Evolutionary conservation across 2,797 vertebrate species (phyloP).

Genomic region (Margarornis squamiger): DNA sequence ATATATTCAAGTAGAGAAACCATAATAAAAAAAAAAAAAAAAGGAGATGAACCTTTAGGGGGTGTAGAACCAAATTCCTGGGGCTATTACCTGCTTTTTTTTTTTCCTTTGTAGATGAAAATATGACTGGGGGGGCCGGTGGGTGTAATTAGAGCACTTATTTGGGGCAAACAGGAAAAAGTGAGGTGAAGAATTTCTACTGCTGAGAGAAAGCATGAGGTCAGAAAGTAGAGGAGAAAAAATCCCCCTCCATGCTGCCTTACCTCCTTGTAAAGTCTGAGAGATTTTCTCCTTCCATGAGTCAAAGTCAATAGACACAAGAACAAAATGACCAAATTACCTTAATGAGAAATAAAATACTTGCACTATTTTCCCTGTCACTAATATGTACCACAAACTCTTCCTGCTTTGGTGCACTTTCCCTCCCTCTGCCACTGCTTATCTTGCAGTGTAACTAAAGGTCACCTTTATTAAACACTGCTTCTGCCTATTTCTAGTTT

Average conservation of each 20-base stretch:
- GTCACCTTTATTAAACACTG: constrained; percentile 23
- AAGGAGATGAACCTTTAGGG: neutral
- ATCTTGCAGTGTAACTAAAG: neutral
- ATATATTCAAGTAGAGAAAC: neutral
- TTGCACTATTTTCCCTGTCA: neutral
- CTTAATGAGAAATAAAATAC: neutral
- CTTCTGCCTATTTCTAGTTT: constrained; percentile 1
- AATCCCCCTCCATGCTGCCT: neutral
- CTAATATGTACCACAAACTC: neutral
- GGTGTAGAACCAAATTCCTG: neutral
- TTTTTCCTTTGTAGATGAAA: neutral
- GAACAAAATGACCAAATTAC: neutral
- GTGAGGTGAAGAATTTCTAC: neutral
- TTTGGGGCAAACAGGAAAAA: neutral
- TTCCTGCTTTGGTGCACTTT: neutral
- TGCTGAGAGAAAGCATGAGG: neutral
- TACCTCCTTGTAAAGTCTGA: neutral
- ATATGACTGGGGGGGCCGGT: fast-evolving
- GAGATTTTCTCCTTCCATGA: neutral
- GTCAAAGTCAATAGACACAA: neutral
- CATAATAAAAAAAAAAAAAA: neutral
- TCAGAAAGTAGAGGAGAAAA: neutral
- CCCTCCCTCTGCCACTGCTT: neutral
- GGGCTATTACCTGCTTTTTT: neutral
- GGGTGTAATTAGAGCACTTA: neutral